Base-by-base conservation (phyloP, 2,888 invertebrate species). In the Caenorhabditis becei region DNA sequence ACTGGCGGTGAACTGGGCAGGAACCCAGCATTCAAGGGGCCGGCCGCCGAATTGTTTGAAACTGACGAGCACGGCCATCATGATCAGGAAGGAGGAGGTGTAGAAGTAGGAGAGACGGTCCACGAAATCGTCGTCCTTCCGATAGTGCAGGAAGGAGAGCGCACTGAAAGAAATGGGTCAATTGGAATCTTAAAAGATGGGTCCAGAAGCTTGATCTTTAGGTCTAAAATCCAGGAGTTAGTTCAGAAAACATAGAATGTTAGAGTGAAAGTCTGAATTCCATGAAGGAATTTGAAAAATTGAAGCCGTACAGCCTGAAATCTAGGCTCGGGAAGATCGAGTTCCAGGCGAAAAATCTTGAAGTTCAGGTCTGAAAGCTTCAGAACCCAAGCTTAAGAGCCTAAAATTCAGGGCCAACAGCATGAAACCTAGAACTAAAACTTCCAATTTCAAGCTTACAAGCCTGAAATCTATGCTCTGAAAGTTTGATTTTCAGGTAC, bases 1-100 rank as follows among this genome's bases (percentile, higher is more conserved):
- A 23, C 92, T 92, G 35, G 92, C 91, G 7, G 92, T 92, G 89
- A 93, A 93, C 85, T 92, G 92, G 3, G 92, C 92, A 20, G 92
- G 92, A 63, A 92, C 92, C 92, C 92, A 87, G 62, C 87, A 87
- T 66, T 91, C 91, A 47, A 91, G 84, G 10, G 91, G 91, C 32
- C 91, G 84, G 26, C 91, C 91, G 56, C 91, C 91, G 62, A 91
- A 91, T 84, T 91, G 91, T 83, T 91, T 91, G 79, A 91, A 91
- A 70, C 87, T 87, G 56, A 91, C 91, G 24, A 91, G 77, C 16
- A 91, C 89, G n/a, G 91, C 91, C 91, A 91, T 91, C 91, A 91
- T 91, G 47, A 90, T 91, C 49, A 91, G 87, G 71, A 91, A 91
- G 41, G 90, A 91, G 49, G 89, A 89, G 18, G 91, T 91, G 81